Evolutionary conservation across 1,140 invertebrate species (phyloP).

Genomic region (Paraescarpia echinospica): DNA sequence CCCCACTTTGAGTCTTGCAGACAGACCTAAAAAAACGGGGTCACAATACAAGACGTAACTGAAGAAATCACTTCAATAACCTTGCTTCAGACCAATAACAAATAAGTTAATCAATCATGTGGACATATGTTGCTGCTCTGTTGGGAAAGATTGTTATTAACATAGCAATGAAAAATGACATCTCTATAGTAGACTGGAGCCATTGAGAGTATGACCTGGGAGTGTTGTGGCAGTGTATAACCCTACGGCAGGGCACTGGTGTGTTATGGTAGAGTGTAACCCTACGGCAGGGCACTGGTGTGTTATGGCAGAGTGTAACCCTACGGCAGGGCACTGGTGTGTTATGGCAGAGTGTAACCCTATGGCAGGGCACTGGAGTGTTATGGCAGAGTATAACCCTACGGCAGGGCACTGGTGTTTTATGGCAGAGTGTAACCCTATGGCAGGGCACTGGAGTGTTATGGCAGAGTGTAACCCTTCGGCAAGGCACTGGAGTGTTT

Average conservation of each 20-base stretch:
- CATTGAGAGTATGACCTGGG: background rate
- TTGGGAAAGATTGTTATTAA: background rate
- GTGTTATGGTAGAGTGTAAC: too few species aligned
- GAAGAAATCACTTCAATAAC: background rate
- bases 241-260: too few species aligned
- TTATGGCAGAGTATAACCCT: background rate
- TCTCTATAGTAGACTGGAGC: background rate
- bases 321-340: too few species aligned
- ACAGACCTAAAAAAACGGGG: background rate
- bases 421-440: too few species aligned
- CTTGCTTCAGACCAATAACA: background rate
- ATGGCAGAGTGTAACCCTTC: too few species aligned
- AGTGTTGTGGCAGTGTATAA: too few species aligned
- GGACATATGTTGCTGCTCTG: background rate
- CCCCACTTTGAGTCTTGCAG: background rate
- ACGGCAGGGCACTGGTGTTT: too few species aligned
- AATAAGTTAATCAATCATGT: background rate
- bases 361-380: background rate
- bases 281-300: background rate
- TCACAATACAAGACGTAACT: background rate
- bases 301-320: background rate
- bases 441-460: background rate
- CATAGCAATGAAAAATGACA: background rate
- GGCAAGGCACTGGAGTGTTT: too few species aligned
- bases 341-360: too few species aligned